Evolutionary conservation across 2,888 invertebrate species (phyloP).

Genomic region (Phortica magna): DNA sequence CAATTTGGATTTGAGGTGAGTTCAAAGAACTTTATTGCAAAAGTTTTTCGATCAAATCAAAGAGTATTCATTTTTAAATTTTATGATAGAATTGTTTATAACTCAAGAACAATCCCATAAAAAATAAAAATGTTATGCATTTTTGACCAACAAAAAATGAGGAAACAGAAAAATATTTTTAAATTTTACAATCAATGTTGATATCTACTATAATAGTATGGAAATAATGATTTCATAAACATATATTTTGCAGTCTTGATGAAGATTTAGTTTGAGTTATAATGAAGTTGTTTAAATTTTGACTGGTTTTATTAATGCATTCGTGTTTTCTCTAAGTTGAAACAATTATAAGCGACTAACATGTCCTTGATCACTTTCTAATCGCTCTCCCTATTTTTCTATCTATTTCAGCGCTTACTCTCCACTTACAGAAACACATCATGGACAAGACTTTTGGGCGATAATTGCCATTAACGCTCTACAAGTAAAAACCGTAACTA

Average conservation of each 20-base stretch:
- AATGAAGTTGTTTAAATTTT: no score
- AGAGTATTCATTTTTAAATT: not conserved
- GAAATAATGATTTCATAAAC: not conserved
- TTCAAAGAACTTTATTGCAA: not conserved
- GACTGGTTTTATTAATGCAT: no score
- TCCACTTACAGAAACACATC: constrained; percentile 47
- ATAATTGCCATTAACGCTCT: constrained; percentile 4
- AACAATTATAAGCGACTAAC: no score
- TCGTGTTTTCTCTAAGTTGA: no score
- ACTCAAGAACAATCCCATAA: not conserved
- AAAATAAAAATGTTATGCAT: constrained; percentile 2
- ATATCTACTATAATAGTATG: no score
- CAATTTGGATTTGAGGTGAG: constrained; percentile 74
- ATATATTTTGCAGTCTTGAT: no score
- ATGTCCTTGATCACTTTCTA: no score
- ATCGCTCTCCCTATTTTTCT: not conserved
- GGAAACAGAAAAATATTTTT: not conserved
- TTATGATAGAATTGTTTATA: not conserved
- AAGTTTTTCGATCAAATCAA: not conserved
- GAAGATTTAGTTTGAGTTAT: no score
- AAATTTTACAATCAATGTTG: not conserved
- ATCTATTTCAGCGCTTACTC: constrained; percentile 52
- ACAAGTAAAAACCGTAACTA: constrained; percentile 1
- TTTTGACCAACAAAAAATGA: not conserved
- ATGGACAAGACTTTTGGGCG: constrained; percentile 49